Evolutionary conservation across 1,140 invertebrate genomes (phyloP), one percentile per base, ranked within the genome.

Genomic region (Chlorops oryzae): DNA sequence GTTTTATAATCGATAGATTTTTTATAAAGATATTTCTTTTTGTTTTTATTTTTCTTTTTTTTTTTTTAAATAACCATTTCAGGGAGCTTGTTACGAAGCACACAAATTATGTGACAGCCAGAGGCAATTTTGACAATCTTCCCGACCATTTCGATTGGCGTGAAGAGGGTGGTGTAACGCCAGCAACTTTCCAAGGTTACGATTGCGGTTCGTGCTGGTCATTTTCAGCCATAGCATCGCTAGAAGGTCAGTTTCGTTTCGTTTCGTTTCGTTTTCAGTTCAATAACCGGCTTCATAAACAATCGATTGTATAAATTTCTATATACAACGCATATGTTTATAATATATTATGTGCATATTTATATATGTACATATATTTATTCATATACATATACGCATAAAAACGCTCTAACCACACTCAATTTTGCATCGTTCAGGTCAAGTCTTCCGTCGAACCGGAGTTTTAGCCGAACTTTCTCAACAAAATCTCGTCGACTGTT

Each of bases 361-460:
- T n/a, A n/a, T n/a, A n/a, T n/a, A n/a, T n/a, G n/a, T n/a, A n/a
- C n/a, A n/a, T n/a, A n/a, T n/a, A n/a, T n/a, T n/a, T n/a, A n/a
- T n/a, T n/a, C n/a, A n/a, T n/a, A n/a, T n/a, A n/a, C n/a, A n/a
- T n/a, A n/a, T n/a, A n/a, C n/a, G n/a, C n/a, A n/a, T n/a, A n/a
- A n/a, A n/a, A n/a, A n/a, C n/a, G n/a, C n/a, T n/a, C n/a, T n/a
- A n/a, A n/a, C n/a, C n/a, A n/a, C n/a, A n/a, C n/a, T n/a, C n/a
- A n/a, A n/a, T n/a, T n/a, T n/a, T n/a, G n/a, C n/a, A n/a, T n/a
- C n/a, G 84, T 2, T n/a, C n/a, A n/a, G n/a, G n/a, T n/a, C 86
- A 88, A 59, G 71, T 84, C 38, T 86, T 84, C 56, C 77, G 83
- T 20, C 81, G 80, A 55, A 84, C 81, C 18, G 84, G 83, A 15